Evolutionary conservation across 2,888 invertebrate genomes (phyloP), one percentile per base, ranked within the genome.

Genomic region (Nomada fabriciana): DNA sequence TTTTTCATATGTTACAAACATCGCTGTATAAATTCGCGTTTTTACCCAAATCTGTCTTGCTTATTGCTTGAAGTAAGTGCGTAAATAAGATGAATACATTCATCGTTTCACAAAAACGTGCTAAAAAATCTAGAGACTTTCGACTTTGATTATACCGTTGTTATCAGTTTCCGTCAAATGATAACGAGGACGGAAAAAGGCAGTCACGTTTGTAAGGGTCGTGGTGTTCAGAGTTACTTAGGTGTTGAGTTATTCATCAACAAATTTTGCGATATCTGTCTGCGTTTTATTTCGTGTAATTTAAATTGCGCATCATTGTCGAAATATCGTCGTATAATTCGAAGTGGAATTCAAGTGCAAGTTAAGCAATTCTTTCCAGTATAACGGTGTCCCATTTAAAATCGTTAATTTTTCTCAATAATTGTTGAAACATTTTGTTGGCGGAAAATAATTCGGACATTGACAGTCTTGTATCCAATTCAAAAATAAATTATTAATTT

Each of bases 141-240:
- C 52, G 10, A 60, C 18, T 9, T 11, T 29, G 86, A 78, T 76
- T 87, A 84, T 88, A 86, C 81, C 47, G 23, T 20, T 64, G 59
- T 83, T 87, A 88, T 88, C 88, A 76, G 67, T 23, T 36, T 72
- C 57, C 80, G 80, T 80, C 64, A 77, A 64, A 10, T 75, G 88
- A 88, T 89, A 89, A 88, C 52, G 29, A 63, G 50, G 18, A 57
- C 11, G 20, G 52, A 25, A 52, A 65, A 42, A 77, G 65, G 61
- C 57, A 82, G 55, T 77, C 61, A 80, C 61, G 57, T 68, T 70
- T 64, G 74, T 42, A 63, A 52, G 61, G 25, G 29, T 59, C 36
- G 61, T 74, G 57, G 73, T 73, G 57, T 57, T 65, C 73, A 73
- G 73, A 73, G 64, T 75, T 74, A 67, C 76, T 74, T 77, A 73